Conservation (phyloP, 2,888 invertebrate genomes). For the Liposcelis brunnea region DNA sequence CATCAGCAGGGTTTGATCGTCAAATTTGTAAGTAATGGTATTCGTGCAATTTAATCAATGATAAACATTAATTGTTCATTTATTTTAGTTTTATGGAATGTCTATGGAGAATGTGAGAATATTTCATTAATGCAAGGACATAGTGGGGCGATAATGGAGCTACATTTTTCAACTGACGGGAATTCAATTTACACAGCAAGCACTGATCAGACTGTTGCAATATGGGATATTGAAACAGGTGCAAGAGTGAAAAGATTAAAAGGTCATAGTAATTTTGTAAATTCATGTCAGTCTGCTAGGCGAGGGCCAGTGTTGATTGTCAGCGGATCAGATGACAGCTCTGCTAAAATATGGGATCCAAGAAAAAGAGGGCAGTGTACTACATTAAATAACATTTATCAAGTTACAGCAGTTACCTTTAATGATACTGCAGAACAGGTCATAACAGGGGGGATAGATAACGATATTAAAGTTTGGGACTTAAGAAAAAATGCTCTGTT, state of each 20-base stretch:
- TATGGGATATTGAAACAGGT: conserved; percentile 90
- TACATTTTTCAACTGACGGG: conserved; percentile 75
- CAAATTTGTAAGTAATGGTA: conserved; percentile 62
- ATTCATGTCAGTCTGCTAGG: conserved; percentile 44
- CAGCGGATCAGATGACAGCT: conserved; percentile 90
- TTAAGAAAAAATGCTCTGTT: conserved; percentile 70
- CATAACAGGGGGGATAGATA: conserved; percentile 90
- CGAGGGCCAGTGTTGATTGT: conserved; percentile 81
- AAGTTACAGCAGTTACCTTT: conserved; percentile 73
- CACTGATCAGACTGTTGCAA: conserved; percentile 84
- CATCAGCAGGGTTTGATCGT: conserved; percentile 88
- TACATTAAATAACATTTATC: conserved; percentile 49
- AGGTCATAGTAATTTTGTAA: conserved; percentile 41
- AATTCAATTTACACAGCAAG: conserved; percentile 75
- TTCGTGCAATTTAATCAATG: neutral
- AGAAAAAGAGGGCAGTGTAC: conserved; percentile 65
- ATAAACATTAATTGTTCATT: too few relatives aligned
- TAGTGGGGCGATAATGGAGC: conserved; percentile 86
- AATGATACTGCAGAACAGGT: conserved; percentile 93
- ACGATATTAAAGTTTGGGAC: conserved; percentile 77
- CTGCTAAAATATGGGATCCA: conserved; percentile 84
- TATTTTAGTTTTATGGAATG: conserved; percentile 82
- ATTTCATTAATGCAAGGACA: conserved; percentile 86
- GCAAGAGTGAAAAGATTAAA: conserved; percentile 77
- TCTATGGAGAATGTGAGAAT: conserved; percentile 96